Evolutionary conservation across 2,888 invertebrate genomes (phyloP), one percentile per base, ranked within the genome.

Genomic region (Dynastes maya): DNA sequence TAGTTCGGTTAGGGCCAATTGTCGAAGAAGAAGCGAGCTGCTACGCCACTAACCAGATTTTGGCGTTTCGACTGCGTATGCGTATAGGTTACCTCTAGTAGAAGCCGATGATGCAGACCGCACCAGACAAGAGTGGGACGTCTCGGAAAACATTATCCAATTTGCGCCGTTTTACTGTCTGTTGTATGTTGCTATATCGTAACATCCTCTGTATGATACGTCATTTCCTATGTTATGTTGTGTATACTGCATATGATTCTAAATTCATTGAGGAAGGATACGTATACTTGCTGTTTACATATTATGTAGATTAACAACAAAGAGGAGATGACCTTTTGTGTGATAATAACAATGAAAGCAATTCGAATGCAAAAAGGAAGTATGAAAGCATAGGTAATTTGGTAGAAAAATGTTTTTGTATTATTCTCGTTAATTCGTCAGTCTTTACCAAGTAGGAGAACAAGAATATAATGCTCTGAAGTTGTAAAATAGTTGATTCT

Each of bases 101-200:
- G 27, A 63, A 11, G 32, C 3, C 63, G 63, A 63, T 63, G 63
- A 29, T 13, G 29, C 11, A 27, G 29, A 29, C 13, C 27, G 63
- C 55, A 58, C 13, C 32, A 63, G 63, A 63, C 63, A 29, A 32
- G 32, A 32, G 29, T 29, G 27, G 45, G 67, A 67, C 32, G 67
- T 67, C 67, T 67, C 67, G 32, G 45, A 67, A 64, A 27, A 16
- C 45, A 49, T 67, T 67, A 67, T 67, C 49, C 67, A 67, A 67
- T 67, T 67, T 67, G 67, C 45, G 67, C 49, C 49, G 27, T 67
- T 67, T 67, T 49, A 67, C 49, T 67, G 67, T 67, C 67, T 45
- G 67, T 22, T 67, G 45, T 67, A 16, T 45, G 40, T 16, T 16
- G 37, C 16, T 32, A 37, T 67, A 67, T 67, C 67, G 45, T 67